Base-by-base conservation (phyloP, 1,140 invertebrate genomes). In the Drosophila ficusphila region DNA sequence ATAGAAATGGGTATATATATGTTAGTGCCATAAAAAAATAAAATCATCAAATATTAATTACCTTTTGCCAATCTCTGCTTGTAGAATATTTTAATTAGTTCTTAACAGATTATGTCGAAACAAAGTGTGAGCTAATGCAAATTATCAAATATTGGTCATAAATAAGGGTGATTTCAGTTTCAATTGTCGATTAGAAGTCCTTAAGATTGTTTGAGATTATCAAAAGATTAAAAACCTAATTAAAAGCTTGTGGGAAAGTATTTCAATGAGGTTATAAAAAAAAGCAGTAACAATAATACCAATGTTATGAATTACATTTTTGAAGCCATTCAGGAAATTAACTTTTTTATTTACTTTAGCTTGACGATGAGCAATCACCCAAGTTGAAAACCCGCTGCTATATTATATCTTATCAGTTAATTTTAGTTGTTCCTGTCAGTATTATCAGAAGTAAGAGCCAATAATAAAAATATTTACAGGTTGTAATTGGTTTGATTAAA, bases 41-140 rank as follows among this genome's bases (percentile, higher is more conserved):
- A 23, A 23, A n/a, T n/a, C n/a, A n/a, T n/a, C n/a, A n/a, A n/a
- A n/a, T n/a, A n/a, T 21, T 5, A 6, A 21, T 6, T 0, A 21
- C 0, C 39, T 23, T 1, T n/a, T 23, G n/a, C 3, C 1, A n/a
- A 31, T 31, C 2, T 6, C 16, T n/a, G n/a, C 16, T 14, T 14
- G 12, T 11, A 25, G 11, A 8, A 4, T 7, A 12, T 19, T 16
- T 41, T 19, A 44, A 44, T 57, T 39, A 12, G 19, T 7, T 21
- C 12, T 61, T 41, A 39, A 41, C 25, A 57, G 57, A 31, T 44
- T 5, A 12, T 19, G 11, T 19, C 14, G 14, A 67, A 49, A 52
- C 19, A 7, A 33, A 65, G 25, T 9, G 9, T 67, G 60, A 67
- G 27, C 16, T 67, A 52, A 67, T 67, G 2, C 36, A 2, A n/a